These are phyloP conservation scores for Oreochromis grahami DNA, from an alignment of 2,797 vertebrate species.

Conservation along the genomic window DNA sequence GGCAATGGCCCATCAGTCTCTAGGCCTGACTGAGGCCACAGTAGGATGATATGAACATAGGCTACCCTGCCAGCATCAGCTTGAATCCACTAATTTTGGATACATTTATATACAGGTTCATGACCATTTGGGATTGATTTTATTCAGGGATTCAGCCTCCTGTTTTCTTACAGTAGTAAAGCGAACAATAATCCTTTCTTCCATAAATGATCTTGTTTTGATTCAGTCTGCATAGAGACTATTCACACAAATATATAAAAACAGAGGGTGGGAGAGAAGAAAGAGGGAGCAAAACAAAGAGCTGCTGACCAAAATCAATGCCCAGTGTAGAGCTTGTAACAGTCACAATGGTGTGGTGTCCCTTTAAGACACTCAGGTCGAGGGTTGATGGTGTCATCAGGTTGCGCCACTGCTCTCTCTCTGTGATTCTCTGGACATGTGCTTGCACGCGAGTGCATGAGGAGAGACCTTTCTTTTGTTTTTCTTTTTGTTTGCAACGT, in stretches of 20 bases:
- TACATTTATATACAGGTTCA: background rate
- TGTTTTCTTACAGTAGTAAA: background rate
- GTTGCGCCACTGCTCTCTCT: too few relatives aligned
- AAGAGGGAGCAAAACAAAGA: background rate
- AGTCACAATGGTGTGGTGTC: too few relatives aligned
- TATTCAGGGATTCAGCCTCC: background rate
- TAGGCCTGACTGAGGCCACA: background rate
- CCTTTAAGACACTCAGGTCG: too few relatives aligned
- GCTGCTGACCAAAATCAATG: background rate
- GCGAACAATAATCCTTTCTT: background rate
- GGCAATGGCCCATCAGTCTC: background rate
- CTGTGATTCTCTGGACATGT: too few relatives aligned
- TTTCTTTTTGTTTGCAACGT: too few relatives aligned
- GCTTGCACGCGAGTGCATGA: too few relatives aligned
- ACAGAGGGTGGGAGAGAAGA: background rate
- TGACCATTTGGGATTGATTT: background rate
- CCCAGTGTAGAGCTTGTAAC: background rate
- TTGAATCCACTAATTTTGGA: background rate
- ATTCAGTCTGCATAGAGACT: background rate
- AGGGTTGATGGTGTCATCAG: too few relatives aligned
- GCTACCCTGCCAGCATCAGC: background rate
- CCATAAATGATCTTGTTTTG: background rate
- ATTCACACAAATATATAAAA: background rate
- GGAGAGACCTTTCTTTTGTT: too few relatives aligned
- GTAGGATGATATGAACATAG: background rate